Evolutionary conservation across 1,140 invertebrate genomes (phyloP).

Genomic region (Lithobius niger): DNA sequence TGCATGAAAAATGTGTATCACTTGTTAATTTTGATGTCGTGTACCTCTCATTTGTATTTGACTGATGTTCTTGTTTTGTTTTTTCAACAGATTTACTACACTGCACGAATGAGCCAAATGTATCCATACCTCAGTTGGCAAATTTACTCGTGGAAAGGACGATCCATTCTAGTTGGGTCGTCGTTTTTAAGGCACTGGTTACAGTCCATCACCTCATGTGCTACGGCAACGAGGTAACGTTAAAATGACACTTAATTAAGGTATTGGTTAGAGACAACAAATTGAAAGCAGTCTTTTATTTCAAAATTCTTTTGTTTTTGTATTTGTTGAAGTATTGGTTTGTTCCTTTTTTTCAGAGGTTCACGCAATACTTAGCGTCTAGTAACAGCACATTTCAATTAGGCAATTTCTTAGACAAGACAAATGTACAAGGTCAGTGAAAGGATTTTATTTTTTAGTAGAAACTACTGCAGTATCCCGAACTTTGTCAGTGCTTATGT

Average conservation of each 20-base stretch:
- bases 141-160: conserved; percentile 95
- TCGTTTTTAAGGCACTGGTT: conserved; percentile 95
- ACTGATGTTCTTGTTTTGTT: conserved; percentile 23
- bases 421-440: conserved; percentile 74
- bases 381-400: conserved; percentile 99
- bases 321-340: conserved; percentile 11
- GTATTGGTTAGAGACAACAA: too few species aligned
- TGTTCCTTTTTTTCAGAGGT: conserved; percentile 61
- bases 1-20: too few species aligned
- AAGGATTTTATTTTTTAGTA: conserved; percentile 2
- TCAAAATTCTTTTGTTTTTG: background rate
- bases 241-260: too few species aligned
- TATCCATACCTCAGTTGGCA: conserved; percentile 96
- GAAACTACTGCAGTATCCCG: background rate
- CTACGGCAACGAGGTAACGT: conserved; percentile 90
- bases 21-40: too few species aligned
- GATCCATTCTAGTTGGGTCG: conserved; percentile 95
- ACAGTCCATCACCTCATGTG: conserved; percentile 98
- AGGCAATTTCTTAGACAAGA: conserved; percentile 90
- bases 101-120: conserved; percentile 99
- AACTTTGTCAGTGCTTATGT: conserved; percentile 1
- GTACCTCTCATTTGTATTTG: too few species aligned
- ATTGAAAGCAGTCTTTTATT: too few species aligned
- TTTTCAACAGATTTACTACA: conserved; percentile 85
- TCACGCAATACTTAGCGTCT: conserved; percentile 98